A percentile compares a stretch with the other conserved stretches of the same genome.
Evolutionary conservation across 2,113 vertebrate species (phyloP).

Genomic region (Crotophaga sulcirostris): DNA sequence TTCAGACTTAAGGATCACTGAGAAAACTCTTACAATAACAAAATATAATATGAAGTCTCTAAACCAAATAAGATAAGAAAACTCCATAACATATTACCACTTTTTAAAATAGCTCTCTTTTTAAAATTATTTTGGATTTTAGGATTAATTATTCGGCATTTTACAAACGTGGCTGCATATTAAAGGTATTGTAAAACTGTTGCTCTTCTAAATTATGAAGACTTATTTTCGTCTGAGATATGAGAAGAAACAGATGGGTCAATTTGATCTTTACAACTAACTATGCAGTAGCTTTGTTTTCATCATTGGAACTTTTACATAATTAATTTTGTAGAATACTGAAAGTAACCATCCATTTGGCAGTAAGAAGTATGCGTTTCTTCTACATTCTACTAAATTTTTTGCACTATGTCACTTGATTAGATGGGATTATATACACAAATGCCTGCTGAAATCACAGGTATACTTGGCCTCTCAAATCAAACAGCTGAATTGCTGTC

Average conservation of each 20-base stretch:
- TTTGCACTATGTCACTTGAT: neutral
- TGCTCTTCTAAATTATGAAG: neutral
- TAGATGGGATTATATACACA: neutral
- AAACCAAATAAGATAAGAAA: neutral
- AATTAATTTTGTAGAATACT: neutral
- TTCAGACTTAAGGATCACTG: neutral
- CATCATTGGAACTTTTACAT: neutral
- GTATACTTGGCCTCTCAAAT: neutral
- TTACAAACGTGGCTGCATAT: rapidly evolving
- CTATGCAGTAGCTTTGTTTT: neutral
- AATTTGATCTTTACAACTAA: neutral
- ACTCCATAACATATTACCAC: neutral
- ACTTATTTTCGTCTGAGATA: neutral
- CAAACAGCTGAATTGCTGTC: neutral
- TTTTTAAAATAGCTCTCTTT: neutral
- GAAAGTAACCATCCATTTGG: neutral
- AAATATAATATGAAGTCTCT: neutral
- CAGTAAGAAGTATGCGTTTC: neutral
- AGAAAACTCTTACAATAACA: neutral
- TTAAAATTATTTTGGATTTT: neutral
- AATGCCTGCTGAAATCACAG: neutral
- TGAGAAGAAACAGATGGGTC: neutral
- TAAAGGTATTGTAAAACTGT: neutral
- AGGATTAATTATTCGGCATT: neutral
- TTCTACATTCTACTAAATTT: neutral